phyloP scores from a whole-genome alignment of 2,888 invertebrate genomes.

The Syrista parreyssii region DNA sequence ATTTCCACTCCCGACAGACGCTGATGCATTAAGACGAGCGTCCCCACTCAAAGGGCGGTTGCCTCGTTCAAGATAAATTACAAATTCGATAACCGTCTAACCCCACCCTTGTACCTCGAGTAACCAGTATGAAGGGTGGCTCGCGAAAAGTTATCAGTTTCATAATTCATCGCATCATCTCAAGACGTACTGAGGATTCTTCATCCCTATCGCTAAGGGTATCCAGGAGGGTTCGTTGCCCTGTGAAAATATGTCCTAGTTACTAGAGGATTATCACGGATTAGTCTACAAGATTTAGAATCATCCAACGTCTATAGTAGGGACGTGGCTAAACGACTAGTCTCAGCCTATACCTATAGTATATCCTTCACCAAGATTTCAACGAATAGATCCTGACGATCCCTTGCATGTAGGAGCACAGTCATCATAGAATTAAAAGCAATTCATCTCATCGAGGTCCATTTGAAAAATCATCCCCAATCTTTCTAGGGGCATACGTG shows the following conservation, averaged over 20 bases:
- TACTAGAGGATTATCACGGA: conserved; percentile 56
- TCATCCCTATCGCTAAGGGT: neutral
- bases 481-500: neutral
- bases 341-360: conserved; percentile 40
- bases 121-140: conserved; percentile 17
- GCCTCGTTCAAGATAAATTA: conserved; percentile 37
- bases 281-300: conserved; percentile 54
- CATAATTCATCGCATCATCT: conserved; percentile 44
- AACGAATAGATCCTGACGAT: neutral
- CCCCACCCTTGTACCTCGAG: neutral
- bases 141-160: conserved; percentile 51
- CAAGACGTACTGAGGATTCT: conserved; percentile 5
- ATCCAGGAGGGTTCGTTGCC: conserved; percentile 23
- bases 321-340: conserved; percentile 45
- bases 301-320: conserved; percentile 35
- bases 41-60: conserved; percentile 25
- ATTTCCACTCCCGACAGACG: conserved; percentile 25
- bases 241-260: conserved; percentile 56
- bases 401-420: neutral
- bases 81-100: conserved; percentile 41
- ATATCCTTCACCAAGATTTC: conserved; percentile 32
- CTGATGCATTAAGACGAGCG: conserved; percentile 33
- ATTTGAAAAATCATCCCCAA: neutral
- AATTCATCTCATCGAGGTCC: neutral
- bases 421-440: neutral